Conservation (phyloP, 2,888 invertebrate genomes). For the Dryobota labecula region DNA sequence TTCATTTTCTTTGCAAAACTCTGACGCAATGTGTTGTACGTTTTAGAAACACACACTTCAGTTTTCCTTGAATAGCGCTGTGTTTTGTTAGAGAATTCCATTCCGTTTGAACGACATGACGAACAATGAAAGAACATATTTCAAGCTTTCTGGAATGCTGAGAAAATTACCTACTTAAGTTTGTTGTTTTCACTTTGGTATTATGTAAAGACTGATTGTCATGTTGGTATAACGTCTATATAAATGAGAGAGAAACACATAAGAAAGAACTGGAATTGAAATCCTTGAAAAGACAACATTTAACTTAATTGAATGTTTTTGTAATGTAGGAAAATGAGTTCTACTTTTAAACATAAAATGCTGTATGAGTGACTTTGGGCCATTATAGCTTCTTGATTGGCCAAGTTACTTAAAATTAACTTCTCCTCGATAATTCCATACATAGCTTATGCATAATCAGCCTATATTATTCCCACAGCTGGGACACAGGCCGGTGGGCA, state of each 20-base stretch:
- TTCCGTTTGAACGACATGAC: constrained; percentile 50
- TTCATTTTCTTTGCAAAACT: constrained; percentile 19
- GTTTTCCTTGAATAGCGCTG: constrained; percentile 39
- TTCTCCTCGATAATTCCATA: too few species aligned
- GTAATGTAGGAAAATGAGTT: neutral
- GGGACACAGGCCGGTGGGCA: too few species aligned
- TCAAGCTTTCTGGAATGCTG: constrained; percentile 41
- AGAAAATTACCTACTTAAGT: constrained; percentile 37
- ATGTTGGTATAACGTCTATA: constrained; percentile 28
- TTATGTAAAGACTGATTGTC: constrained; percentile 33
- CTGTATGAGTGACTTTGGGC: too few species aligned
- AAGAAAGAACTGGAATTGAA: constrained; percentile 6
- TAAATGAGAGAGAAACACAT: constrained; percentile 13
- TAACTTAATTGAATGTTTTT: constrained; percentile 1
- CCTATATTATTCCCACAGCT: too few species aligned
- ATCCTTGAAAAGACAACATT: neutral
- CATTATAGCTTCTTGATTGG: neutral
- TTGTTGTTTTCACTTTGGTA: constrained; percentile 46
- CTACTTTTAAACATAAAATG: neutral
- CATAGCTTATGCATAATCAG: too few species aligned
- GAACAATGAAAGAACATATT: constrained; percentile 52
- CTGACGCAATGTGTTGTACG: constrained; percentile 24
- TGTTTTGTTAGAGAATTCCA: constrained; percentile 53
- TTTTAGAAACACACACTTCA: constrained; percentile 39
- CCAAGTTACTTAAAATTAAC: neutral